Evolutionary conservation across 1,140 invertebrate species (phyloP).

Genomic region (Monochamus saltuarius): DNA sequence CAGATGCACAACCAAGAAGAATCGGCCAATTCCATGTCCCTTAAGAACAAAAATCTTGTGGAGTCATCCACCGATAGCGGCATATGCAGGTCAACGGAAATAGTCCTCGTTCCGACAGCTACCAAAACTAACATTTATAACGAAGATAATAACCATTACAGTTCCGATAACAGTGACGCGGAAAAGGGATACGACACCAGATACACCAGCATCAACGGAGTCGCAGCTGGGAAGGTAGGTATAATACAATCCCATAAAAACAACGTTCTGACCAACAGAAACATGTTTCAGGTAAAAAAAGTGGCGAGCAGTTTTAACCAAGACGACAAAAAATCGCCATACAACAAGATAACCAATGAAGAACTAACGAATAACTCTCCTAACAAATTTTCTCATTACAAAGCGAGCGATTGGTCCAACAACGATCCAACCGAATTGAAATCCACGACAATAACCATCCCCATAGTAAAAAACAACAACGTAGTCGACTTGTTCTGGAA

Average conservation of each 20-base stretch:
- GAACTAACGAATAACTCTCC: too few species aligned
- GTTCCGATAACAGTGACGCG: constrained; percentile 30
- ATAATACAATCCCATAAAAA: neutral
- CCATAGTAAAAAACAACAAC: constrained; percentile 39
- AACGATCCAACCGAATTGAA: constrained; percentile 29
- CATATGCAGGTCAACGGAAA: constrained; percentile 67
- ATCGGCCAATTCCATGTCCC: constrained; percentile 49
- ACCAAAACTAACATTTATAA: constrained; percentile 29
- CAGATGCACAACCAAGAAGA: constrained; percentile 58
- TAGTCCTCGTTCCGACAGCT: constrained; percentile 47
- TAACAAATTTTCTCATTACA: neutral
- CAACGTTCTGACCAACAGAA: neutral
- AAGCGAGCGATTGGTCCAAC: constrained; percentile 14
- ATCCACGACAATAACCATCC: constrained; percentile 45
- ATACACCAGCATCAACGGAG: constrained; percentile 21
- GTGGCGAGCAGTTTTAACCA: constrained; percentile 36
- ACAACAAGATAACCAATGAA: constrained; percentile 4
- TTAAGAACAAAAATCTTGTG: constrained; percentile 55
- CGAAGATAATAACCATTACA: constrained; percentile 18
- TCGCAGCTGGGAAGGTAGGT: constrained; percentile 8
- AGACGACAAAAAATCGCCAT: constrained; percentile 22
- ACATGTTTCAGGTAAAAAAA: constrained; percentile 29
- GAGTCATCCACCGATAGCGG: constrained; percentile 73
- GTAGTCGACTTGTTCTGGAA: constrained; percentile 35
- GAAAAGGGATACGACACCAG: constrained; percentile 17